Evolutionary conservation across 2,888 invertebrate genomes (phyloP).

Genomic region (Cistogaster globosa): DNA sequence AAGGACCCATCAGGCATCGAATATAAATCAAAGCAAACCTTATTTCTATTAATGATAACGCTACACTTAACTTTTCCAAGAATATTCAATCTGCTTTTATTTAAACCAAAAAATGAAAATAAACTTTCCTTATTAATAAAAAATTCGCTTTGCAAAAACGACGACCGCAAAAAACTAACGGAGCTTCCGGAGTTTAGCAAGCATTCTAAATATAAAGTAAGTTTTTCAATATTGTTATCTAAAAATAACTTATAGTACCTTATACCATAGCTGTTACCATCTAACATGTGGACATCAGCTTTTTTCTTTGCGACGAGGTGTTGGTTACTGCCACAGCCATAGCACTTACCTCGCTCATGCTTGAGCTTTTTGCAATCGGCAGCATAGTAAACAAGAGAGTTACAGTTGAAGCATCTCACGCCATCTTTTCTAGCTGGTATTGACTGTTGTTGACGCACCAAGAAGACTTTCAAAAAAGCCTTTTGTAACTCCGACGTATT

Average conservation of each 20-base stretch:
- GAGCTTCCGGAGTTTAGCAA: constrained; percentile 18
- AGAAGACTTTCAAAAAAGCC: background rate
- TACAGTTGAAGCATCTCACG: constrained; percentile 40
- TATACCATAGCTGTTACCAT: constrained; percentile 30
- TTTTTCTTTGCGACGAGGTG: constrained; percentile 17
- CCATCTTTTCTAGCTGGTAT: background rate
- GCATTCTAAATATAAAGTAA: constrained; percentile 14
- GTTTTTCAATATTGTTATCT: background rate
- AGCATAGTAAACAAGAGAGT: constrained; percentile 34
- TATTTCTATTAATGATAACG: background rate
- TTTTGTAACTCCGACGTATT: constrained; percentile 14
- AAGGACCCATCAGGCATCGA: constrained; percentile 9
- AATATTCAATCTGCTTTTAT: constrained; percentile 10
- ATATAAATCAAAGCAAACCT: background rate
- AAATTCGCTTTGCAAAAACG: background rate
- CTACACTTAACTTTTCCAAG: background rate
- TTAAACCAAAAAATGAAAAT: background rate
- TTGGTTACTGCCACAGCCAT: constrained; percentile 23
- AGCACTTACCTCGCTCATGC: constrained; percentile 19
- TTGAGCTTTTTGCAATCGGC: constrained; percentile 31
- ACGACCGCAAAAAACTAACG: constrained; percentile 2
- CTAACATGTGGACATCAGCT: background rate
- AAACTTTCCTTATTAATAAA: background rate
- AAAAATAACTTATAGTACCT: constrained; percentile 15
- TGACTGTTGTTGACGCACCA: background rate